These are phyloP conservation scores for Erebia epiphron DNA, from an alignment of 2,888 invertebrate species.

Conservation along the genomic window DNA sequence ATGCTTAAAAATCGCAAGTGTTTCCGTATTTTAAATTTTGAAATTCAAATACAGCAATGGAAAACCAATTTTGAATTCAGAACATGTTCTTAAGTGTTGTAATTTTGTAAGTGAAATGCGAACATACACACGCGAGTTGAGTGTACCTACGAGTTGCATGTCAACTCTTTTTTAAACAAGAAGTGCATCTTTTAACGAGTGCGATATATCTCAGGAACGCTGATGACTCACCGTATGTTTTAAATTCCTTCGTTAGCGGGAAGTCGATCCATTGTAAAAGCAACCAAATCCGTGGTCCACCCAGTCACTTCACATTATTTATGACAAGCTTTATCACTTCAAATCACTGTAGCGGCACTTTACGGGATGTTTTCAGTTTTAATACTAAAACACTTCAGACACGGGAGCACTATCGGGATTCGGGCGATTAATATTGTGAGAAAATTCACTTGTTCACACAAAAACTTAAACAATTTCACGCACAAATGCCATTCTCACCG, in stretches of 20 bases:
- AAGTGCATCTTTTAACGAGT: slow-evolving; percentile 27
- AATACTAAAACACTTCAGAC: slow-evolving; percentile 41
- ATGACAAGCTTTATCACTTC: slow-evolving; percentile 56
- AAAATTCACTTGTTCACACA: slow-evolving; percentile 73
- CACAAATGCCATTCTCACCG: slow-evolving; percentile 70
- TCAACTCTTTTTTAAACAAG: slow-evolving; percentile 15
- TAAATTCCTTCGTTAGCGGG: slow-evolving; percentile 80
- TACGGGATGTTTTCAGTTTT: slow-evolving; percentile 7
- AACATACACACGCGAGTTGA: not conserved
- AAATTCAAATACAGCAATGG: not conserved
- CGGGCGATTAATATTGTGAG: slow-evolving; percentile 57
- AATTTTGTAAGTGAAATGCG: slow-evolving; percentile 1
- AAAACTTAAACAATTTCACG: slow-evolving; percentile 74
- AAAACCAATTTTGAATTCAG: slow-evolving; percentile 1
- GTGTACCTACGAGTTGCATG: slow-evolving; percentile 4
- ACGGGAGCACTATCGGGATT: slow-evolving; percentile 54
- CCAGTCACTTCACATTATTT: slow-evolving; percentile 64
- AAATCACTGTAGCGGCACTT: slow-evolving; percentile 54
- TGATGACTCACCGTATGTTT: slow-evolving; percentile 81
- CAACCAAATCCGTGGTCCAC: slow-evolving; percentile 65
- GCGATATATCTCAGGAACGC: slow-evolving; percentile 52
- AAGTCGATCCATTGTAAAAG: slow-evolving; percentile 74
- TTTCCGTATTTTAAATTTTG: not conserved
- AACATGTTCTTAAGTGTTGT: not conserved
- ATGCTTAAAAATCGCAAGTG: slow-evolving; percentile 15